Evolutionary conservation across 2,888 invertebrate genomes (phyloP).

Genomic region (Eupithecia inturbata): DNA sequence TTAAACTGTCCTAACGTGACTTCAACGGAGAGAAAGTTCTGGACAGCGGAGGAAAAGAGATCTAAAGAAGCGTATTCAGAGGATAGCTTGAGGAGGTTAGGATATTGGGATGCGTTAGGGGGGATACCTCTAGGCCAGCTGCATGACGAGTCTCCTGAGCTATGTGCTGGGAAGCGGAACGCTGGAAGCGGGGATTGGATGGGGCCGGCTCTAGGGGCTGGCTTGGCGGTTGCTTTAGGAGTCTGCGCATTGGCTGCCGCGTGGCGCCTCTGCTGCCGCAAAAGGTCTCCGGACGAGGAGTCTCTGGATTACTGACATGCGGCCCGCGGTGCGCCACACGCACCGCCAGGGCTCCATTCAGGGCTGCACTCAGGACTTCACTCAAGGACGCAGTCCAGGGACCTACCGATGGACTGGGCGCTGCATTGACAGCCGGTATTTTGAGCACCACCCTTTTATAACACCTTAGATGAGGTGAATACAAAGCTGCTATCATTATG

Average conservation of each 20-base stretch:
- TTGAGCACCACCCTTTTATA: slow-evolving; percentile 65
- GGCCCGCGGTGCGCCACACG: slow-evolving; percentile 80
- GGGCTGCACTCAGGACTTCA: slow-evolving; percentile 55
- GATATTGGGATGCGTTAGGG: slow-evolving; percentile 79
- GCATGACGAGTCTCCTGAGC: slow-evolving; percentile 90
- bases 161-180: slow-evolving; percentile 85
- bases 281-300: slow-evolving; percentile 84
- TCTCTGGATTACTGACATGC: slow-evolving; percentile 86
- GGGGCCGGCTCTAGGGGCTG: slow-evolving; percentile 86
- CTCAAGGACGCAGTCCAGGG: slow-evolving; percentile 75
- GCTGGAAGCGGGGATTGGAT: slow-evolving; percentile 84
- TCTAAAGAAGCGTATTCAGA: slow-evolving; percentile 84
- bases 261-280: slow-evolving; percentile 86
- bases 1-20: slow-evolving; percentile 93
- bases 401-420: slow-evolving; percentile 79
- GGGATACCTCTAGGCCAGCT: slow-evolving; percentile 79
- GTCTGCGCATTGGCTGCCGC: slow-evolving; percentile 83
- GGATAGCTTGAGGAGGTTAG: slow-evolving; percentile 85
- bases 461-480: slow-evolving; percentile 1
- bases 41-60: slow-evolving; percentile 77
- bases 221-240: slow-evolving; percentile 83
- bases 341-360: slow-evolving; percentile 70
- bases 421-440: slow-evolving; percentile 82
- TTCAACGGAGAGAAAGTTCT: slow-evolving; percentile 76
- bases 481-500: background rate